A percentile compares a stretch with the other conserved stretches of the same genome.
These are phyloP conservation scores for Drosophila stalkeri DNA, from an alignment of 2,888 invertebrate genomes.

Conservation along the genomic window DNA sequence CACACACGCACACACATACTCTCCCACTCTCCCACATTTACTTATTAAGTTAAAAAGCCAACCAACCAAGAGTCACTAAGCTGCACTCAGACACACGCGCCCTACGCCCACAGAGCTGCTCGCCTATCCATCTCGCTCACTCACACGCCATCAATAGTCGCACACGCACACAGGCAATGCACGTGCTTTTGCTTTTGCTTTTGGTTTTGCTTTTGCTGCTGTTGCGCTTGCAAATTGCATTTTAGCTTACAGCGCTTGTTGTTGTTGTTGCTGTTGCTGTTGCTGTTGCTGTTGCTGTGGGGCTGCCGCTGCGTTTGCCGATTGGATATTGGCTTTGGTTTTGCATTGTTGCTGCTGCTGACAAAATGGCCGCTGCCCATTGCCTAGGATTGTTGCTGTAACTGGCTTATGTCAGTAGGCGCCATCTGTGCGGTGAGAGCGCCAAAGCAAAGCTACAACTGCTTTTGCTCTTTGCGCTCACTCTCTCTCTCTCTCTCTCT, in stretches of 20 bases:
- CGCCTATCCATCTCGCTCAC: constrained; percentile 9
- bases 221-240: constrained; percentile 50
- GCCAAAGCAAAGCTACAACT: constrained; percentile 17
- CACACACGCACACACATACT: background rate
- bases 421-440: constrained; percentile 38
- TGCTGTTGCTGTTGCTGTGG: constrained; percentile 33
- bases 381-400: constrained; percentile 19
- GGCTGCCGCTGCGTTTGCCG: constrained; percentile 45
- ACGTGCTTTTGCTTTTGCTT: constrained; percentile 41
- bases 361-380: constrained; percentile 53
- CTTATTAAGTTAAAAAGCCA: constrained; percentile 20
- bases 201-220: constrained; percentile 6
- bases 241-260: constrained; percentile 12
- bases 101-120: constrained; percentile 21
- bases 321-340: constrained; percentile 41
- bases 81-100: constrained; percentile 39
- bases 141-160: background rate
- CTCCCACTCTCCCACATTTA: background rate
- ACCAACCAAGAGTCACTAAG: constrained; percentile 49
- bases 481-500: constrained; percentile 18
- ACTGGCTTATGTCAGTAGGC: constrained; percentile 29
- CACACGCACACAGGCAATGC: constrained; percentile 37
- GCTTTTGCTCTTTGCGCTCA: constrained; percentile 7
- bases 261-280: constrained; percentile 34
- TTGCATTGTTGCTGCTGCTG: constrained; percentile 23